Percentiles rank a stretch among this genome's conserved stretches.
phyloP scores from a whole-genome alignment of 2,888 invertebrate species.

The Pollenia labialis region DNA sequence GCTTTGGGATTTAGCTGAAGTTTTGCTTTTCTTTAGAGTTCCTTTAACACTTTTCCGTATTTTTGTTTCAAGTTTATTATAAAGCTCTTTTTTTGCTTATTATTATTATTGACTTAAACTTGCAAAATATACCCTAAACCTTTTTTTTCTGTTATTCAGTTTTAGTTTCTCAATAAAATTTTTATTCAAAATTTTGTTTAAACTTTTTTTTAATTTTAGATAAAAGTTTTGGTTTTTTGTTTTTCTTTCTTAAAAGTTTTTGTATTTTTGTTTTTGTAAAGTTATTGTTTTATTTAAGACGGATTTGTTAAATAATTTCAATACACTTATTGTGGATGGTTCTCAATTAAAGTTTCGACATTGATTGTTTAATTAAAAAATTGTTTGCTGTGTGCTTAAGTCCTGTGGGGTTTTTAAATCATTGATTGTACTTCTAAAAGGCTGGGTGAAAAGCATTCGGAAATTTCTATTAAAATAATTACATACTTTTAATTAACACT shows the following conservation, averaged over 20 bases:
- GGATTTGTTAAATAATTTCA: conserved; percentile 63
- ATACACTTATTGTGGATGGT: conserved; percentile 43
- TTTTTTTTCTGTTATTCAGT: not conserved
- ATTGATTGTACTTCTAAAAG: conserved; percentile 11
- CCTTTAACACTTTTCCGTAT: not conserved
- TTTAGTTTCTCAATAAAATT: not conserved
- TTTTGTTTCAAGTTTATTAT: not conserved
- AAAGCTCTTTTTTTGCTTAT: conserved; percentile 29
- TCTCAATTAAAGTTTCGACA: conserved; percentile 1
- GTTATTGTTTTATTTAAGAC: conserved; percentile 73
- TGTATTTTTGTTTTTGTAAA: conserved; percentile 42
- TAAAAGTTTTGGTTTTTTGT: not conserved
- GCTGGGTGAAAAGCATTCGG: not conserved
- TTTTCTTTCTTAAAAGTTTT: not conserved
- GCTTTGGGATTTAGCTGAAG: not conserved
- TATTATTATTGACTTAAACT: not conserved
- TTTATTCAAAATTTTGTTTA: not conserved
- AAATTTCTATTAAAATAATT: not conserved
- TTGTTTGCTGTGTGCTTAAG: conserved; percentile 2
- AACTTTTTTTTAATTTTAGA: not conserved
- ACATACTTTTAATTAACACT: not conserved
- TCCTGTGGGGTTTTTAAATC: not conserved
- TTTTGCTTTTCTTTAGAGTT: not conserved
- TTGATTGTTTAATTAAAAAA: conserved; percentile 20
- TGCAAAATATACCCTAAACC: not conserved